Evolutionary conservation across 2,888 invertebrate genomes (phyloP), one percentile per base, ranked within the genome.

Genomic region (Chrysolina americana): DNA sequence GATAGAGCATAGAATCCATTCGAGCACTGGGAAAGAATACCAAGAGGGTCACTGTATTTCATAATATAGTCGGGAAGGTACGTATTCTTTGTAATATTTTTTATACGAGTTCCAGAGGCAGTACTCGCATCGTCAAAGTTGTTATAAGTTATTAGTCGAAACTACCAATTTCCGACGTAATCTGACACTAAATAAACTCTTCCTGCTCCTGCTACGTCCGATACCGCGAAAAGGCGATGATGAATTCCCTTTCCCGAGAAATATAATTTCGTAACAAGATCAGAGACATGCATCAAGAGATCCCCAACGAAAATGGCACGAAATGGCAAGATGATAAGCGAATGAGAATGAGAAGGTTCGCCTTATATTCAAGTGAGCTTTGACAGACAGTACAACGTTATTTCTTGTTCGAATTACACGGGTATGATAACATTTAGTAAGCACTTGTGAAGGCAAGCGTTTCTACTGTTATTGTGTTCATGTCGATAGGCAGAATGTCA

Each of bases 201-300:
- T 48, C 17, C 48, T 48, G 17, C 9, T 48, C 21, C 19, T 19
- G 11, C 5, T 53, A 10, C 21, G 11, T 53, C 53, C 11, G 53
- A 53, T 53, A 21, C 21, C 21, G 53, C 21, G 53, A 53, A 53
- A 53, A 53, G 21, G 19, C 21, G 53, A 53, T 53, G 53, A 53
- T 53, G 21, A 11, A 53, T 53, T 53, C 5, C 5, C 13, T 23
- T 19, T 53, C 53, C 19, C 13, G 21, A 19, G 53, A 21, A 53
- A 53, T 53, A 53, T 53, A 53, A 53, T 53, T 53, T 11, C 21
- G 53, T 21, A 21, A 53, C 21, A 53, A 53, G 53, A 53, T 23
- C 21, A 53, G 13, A 53, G 53, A 23, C 19, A 5, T 13, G 13
- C 50, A 17, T 50, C 50, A 19, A 19, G 50, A 19, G 10, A 10